Percentiles rank a stretch among this genome's conserved stretches.
These are phyloP conservation scores for Pecten maximus DNA, from an alignment of 2,888 invertebrate genomes.

Conservation along the genomic window DNA sequence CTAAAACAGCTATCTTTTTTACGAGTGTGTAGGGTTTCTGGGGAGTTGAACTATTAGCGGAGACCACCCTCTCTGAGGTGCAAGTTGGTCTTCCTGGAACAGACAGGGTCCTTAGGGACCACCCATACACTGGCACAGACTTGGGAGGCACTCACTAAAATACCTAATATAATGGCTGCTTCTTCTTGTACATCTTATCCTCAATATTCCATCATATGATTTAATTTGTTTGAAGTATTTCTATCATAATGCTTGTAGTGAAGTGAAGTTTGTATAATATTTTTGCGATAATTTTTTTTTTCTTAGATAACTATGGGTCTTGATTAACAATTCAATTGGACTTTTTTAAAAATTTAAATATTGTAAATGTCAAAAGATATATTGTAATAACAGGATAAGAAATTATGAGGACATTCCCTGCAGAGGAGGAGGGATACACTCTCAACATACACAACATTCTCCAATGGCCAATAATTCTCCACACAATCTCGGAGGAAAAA, in stretches of 20 bases:
- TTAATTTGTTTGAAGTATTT: background rate
- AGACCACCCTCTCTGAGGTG: background rate
- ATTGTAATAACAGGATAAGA: too few relatives aligned
- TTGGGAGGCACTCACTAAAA: background rate
- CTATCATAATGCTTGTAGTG: background rate
- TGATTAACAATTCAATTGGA: too few relatives aligned
- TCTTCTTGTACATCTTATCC: background rate
- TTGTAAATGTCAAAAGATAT: too few relatives aligned
- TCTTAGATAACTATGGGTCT: too few relatives aligned
- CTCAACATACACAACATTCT: too few relatives aligned
- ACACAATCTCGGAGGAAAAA: background rate
- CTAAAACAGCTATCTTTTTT: background rate
- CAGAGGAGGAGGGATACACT: too few relatives aligned
- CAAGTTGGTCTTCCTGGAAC: background rate
- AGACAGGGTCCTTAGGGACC: background rate
- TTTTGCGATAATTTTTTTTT: too few relatives aligned
- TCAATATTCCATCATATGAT: background rate
- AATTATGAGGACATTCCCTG: too few relatives aligned
- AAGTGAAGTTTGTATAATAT: background rate
- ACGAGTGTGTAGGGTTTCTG: background rate
- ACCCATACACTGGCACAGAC: constrained; percentile 9
- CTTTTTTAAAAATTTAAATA: too few relatives aligned
- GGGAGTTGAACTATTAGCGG: background rate
- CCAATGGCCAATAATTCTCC: too few relatives aligned
- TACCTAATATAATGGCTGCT: background rate